phyloP scores from a whole-genome alignment of 2,113 vertebrate genomes.

The Oenanthe oenanthe region DNA sequence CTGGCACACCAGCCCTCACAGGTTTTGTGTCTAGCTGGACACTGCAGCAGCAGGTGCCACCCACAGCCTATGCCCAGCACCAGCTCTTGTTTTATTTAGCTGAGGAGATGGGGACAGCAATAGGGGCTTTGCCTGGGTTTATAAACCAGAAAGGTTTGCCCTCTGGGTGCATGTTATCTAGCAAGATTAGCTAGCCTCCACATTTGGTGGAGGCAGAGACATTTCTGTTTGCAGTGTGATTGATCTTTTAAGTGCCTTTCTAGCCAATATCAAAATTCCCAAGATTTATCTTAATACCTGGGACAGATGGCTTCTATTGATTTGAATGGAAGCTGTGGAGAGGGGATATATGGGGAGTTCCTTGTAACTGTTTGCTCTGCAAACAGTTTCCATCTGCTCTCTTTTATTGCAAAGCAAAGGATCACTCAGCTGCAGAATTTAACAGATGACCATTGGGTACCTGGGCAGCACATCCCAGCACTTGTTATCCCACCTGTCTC shows the following conservation, averaged over 20 bases:
- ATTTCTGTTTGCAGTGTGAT: not conserved
- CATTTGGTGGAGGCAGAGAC: not conserved
- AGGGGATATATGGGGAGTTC: not conserved
- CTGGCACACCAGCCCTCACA: not conserved
- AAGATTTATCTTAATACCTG: constrained; percentile 14
- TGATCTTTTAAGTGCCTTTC: not conserved
- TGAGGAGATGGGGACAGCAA: not conserved
- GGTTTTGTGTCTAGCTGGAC: not conserved
- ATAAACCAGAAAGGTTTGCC: not conserved
- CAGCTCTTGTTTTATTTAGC: not conserved
- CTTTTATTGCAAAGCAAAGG: not conserved
- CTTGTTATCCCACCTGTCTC: not conserved
- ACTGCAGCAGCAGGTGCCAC: not conserved
- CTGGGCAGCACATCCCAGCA: not conserved
- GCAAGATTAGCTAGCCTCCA: not conserved
- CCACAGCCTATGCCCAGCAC: not conserved
- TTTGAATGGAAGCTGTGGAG: not conserved
- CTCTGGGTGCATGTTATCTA: not conserved
- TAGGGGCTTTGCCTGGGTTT: not conserved
- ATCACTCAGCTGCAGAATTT: not conserved
- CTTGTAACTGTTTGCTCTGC: not conserved
- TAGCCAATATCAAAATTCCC: not conserved
- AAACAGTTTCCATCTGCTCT: constrained; percentile 32
- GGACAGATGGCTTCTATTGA: constrained; percentile 34
- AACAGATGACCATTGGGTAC: not conserved